Conservation (phyloP, 2,113 vertebrate genomes). For the Pogonocichla stellata region DNA sequence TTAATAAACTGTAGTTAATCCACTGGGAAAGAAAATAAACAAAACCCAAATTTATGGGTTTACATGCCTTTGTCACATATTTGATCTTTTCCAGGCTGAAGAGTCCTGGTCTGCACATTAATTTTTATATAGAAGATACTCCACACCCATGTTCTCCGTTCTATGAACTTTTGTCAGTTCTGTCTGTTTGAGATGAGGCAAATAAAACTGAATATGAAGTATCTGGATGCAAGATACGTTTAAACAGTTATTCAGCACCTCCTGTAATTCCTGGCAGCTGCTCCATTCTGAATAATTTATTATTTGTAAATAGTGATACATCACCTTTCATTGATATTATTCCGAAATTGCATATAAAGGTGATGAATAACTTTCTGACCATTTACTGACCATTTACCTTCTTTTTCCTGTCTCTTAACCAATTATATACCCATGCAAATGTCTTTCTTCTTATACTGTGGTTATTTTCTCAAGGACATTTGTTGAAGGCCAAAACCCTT, state of each 20-base stretch:
- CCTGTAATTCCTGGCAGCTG: background rate
- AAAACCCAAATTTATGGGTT: background rate
- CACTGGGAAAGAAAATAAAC: background rate
- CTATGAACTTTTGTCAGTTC: background rate
- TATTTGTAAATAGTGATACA: background rate
- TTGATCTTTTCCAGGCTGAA: background rate
- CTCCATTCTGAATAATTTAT: background rate
- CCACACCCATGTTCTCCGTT: fast-evolving
- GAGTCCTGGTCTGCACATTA: background rate
- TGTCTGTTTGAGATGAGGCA: background rate
- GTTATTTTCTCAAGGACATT: background rate
- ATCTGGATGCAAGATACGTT: background rate
- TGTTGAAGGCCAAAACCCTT: background rate
- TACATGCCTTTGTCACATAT: background rate
- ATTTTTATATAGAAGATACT: background rate
- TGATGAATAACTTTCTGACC: background rate
- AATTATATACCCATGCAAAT: background rate
- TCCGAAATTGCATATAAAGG: background rate
- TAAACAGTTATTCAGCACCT: background rate
- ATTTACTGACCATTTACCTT: background rate
- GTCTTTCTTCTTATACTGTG: background rate
- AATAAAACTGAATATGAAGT: background rate
- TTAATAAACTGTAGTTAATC: background rate
- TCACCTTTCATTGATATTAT: background rate
- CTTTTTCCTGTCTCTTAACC: background rate